A percentile compares a stretch with the other conserved stretches of the same genome.
phyloP scores from a whole-genome alignment of 2,113 vertebrate species.

The Eudyptes chrysolophus region DNA sequence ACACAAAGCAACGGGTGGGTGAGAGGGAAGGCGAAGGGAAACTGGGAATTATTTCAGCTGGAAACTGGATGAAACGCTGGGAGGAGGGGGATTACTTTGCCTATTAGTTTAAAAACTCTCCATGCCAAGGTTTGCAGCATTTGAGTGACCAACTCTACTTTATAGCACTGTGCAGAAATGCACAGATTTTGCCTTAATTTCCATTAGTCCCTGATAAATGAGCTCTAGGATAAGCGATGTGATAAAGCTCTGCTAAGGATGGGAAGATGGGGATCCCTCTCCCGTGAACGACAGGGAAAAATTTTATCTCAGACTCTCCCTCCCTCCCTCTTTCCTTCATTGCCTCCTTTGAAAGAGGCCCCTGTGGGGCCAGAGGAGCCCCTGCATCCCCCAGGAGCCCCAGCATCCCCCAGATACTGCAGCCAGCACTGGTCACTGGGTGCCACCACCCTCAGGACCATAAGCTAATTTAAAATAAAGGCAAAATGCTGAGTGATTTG shows the following conservation, averaged over 20 bases:
- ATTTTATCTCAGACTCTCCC: background rate
- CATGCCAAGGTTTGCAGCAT: rapidly evolving
- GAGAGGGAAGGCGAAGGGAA: constrained; percentile 11
- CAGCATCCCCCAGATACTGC: background rate
- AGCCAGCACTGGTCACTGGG: background rate
- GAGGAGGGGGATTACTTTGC: background rate
- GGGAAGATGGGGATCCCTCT: background rate
- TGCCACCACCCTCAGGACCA: background rate
- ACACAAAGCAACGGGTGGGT: constrained; percentile 10
- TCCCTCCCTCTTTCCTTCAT: background rate
- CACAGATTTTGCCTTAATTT: background rate
- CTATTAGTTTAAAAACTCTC: background rate
- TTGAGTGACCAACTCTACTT: background rate
- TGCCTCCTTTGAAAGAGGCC: background rate
- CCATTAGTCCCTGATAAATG: background rate
- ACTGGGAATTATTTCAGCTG: background rate
- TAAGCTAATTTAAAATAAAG: background rate
- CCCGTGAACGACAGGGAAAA: background rate
- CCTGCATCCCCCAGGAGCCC: background rate
- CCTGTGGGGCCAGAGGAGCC: background rate
- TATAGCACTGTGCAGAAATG: background rate
- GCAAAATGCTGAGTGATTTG: background rate
- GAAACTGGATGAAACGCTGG: background rate
- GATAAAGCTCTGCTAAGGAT: background rate
- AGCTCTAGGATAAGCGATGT: background rate